These are phyloP conservation scores for Arbacia lixula DNA, from an alignment of 53 echinoderm and acorn worm genomes.

Conservation along the genomic window DNA sequence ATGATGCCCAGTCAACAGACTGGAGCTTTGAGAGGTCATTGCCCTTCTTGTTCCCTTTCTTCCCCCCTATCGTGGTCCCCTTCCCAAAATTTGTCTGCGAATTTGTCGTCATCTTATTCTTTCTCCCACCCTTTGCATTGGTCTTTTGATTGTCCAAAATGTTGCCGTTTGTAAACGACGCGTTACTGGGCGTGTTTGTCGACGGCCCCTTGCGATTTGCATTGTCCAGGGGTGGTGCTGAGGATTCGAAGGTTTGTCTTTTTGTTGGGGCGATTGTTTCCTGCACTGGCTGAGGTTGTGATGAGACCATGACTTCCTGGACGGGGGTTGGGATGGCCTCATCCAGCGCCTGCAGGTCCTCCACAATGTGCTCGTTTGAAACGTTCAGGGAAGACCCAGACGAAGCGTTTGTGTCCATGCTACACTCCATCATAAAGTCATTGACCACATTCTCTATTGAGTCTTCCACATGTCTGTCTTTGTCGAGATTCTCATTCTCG, in stretches of 20 bases:
- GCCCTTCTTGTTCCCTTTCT: slow-evolving; percentile 37
- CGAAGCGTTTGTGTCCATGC: slow-evolving; percentile 42
- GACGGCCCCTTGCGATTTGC: slow-evolving; percentile 5
- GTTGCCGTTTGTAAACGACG: slow-evolving; percentile 36
- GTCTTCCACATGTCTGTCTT: slow-evolving; percentile 39
- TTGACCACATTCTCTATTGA: slow-evolving; percentile 44
- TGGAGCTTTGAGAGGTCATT: slow-evolving; percentile 49
- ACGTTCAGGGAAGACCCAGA: slow-evolving; percentile 49
- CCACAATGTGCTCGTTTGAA: slow-evolving; percentile 45
- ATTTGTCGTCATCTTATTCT: slow-evolving; percentile 13
- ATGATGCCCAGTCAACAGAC: slow-evolving; percentile 42
- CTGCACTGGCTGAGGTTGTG: slow-evolving; percentile 32
- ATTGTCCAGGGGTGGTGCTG: slow-evolving; percentile 27
- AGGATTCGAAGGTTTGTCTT: slow-evolving; percentile 26
- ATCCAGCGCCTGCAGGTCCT: slow-evolving; percentile 30
- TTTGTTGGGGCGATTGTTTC: slow-evolving; percentile 19
- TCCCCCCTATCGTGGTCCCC: neutral
- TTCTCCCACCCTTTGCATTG: slow-evolving; percentile 25
- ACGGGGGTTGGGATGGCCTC: slow-evolving; percentile 31
- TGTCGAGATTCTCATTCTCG: slow-evolving; percentile 28
- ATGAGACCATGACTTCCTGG: slow-evolving; percentile 2
- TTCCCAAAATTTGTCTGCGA: neutral
- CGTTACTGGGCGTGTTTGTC: neutral
- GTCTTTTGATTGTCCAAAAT: slow-evolving; percentile 39
- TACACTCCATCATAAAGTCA: slow-evolving; percentile 53